Base-by-base conservation (phyloP, 2,113 vertebrate genomes). In the Lipophrys pholis region DNA sequence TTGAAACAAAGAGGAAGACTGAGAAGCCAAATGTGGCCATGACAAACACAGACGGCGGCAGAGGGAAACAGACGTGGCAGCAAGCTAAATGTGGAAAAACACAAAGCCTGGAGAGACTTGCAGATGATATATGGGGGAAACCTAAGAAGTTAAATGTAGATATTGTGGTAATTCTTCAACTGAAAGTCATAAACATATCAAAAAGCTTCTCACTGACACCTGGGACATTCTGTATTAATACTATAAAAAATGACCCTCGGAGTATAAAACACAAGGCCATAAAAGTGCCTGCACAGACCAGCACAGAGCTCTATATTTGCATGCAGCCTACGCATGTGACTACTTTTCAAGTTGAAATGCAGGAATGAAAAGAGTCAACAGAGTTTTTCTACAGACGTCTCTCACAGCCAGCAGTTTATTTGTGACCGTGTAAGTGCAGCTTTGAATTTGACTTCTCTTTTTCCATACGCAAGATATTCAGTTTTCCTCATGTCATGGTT, bases 301-400 rank as follows among this genome's bases (percentile, higher is more conserved):
- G 46, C 72, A 71, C 16, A 45, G 16, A 35, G 42, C 41, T 6
- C 38, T 43, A 64, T 53, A 69, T 81, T 69, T 72, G 39, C 35
- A 64, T 55, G 55, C 12, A 42, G 30, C 75, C 30, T 60, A 30
- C 50, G 59, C 56, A 64, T 11, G 39, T 69, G 43, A 70, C 68
- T 62, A 59, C 68, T 82, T 82, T 76, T 81, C 30, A 78, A 16
- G 56, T 42, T 71, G 60, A 79, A 82, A 62, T 43, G 15, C 49
- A 70, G 65, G 53, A 69, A 82, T 53, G 21, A 79, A 84, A 80
- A 68, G 52, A 75, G 58, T 49, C n/a, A n/a, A n/a, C n/a, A n/a
- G n/a, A n/a, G n/a, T n/a, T n/a, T 75, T 69, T 60, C 58, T 62
- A 48, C 55, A 58, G 5, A 51, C n/a, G 7, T 12, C 40, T 61